Evolutionary conservation across 2,888 invertebrate species (phyloP).

Genomic region (Cheilosia grossa): DNA sequence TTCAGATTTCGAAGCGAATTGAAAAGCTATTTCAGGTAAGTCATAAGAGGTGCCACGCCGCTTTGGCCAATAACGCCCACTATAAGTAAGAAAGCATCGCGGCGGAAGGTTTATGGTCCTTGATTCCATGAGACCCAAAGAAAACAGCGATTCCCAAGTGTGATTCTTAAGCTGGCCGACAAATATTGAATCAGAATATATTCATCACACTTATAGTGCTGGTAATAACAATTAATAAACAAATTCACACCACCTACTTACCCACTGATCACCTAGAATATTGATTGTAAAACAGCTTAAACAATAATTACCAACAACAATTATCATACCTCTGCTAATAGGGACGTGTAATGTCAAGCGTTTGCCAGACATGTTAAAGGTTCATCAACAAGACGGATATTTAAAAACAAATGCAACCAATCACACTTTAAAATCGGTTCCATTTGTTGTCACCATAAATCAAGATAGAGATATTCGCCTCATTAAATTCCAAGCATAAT

Average conservation of each 20-base stretch:
- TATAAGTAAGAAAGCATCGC: too few relatives aligned
- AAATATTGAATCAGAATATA: too few relatives aligned
- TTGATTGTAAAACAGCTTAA: slow-evolving; percentile 21
- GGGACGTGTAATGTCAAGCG: slow-evolving; percentile 12
- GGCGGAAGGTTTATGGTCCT: too few relatives aligned
- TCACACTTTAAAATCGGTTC: slow-evolving; percentile 11
- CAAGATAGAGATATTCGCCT: slow-evolving; percentile 18
- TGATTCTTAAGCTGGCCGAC: too few relatives aligned
- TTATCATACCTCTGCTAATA: slow-evolving; percentile 24
- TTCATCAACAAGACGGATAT: background rate
- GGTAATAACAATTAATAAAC: background rate
- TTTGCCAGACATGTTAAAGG: slow-evolving; percentile 7
- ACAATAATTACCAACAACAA: slow-evolving; percentile 16
- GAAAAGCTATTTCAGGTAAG: too few relatives aligned
- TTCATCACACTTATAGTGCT: background rate
- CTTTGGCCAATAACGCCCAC: too few relatives aligned
- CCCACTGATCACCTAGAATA: background rate
- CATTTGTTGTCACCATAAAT: slow-evolving; percentile 15
- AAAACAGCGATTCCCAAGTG: too few relatives aligned
- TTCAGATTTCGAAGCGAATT: too few relatives aligned
- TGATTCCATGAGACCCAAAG: too few relatives aligned
- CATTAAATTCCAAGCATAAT: slow-evolving; percentile 44
- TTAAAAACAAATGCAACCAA: slow-evolving; percentile 22
- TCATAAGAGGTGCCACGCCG: too few relatives aligned
- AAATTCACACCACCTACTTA: slow-evolving; percentile 2